phyloP scores from a whole-genome alignment of 2,113 vertebrate species.

The human (Homo sapiens) region GRCh38 chr12:72220501-72221000 shows the following conservation, averaged over 20 bases:
- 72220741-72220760: not conserved
- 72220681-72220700: not conserved
- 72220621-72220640: not conserved
- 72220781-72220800: not conserved
- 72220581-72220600: not conserved
- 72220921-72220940: not conserved
- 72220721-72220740: not conserved
- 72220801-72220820: not conserved
- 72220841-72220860: not conserved
- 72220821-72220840: not conserved
- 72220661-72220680: not conserved
- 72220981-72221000: not conserved
- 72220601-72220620: not conserved
- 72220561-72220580: not conserved
- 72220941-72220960: not conserved
- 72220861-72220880: constrained; percentile 13
- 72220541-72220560: not conserved
- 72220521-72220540: not conserved
- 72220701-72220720: not conserved
- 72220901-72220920: not conserved
- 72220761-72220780: not conserved
- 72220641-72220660: not conserved
- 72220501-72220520: not conserved
- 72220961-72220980: not conserved
- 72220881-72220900: not conserved